Conservation (phyloP, 2,888 invertebrate species). For the Rhimphoctona megacephalus region DNA sequence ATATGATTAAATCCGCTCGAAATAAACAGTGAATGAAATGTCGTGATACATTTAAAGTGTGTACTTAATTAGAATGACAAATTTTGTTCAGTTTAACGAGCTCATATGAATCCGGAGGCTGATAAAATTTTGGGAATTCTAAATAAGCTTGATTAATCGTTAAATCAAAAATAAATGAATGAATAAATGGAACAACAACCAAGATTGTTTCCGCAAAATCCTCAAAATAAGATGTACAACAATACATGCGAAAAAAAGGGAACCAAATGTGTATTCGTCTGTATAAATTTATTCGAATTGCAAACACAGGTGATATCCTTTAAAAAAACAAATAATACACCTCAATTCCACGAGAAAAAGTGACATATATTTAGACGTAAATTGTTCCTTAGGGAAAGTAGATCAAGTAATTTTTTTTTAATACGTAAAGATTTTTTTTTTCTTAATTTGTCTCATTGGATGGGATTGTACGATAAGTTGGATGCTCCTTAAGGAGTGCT, state of each 20-base stretch:
- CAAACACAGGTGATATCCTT: no score
- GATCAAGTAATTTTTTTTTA: not conserved
- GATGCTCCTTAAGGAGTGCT: slow-evolving; percentile 8
- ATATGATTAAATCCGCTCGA: not conserved
- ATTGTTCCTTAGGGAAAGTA: not conserved
- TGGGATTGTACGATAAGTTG: slow-evolving; percentile 22
- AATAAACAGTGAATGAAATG: not conserved
- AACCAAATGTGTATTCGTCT: not conserved
- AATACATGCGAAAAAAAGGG: not conserved
- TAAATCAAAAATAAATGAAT: no score
- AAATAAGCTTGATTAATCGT: no score
- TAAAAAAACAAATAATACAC: not conserved
- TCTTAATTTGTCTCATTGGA: not conserved
- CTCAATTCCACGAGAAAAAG: not conserved
- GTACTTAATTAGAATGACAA: no score
- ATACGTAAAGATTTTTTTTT: not conserved
- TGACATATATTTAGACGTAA: not conserved
- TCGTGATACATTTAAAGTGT: not conserved
- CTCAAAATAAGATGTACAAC: not conserved
- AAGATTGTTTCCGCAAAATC: not conserved
- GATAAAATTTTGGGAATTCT: no score
- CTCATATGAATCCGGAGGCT: no score
- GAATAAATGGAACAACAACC: no score
- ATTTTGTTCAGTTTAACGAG: no score
- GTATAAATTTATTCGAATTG: not conserved